phyloP scores from a whole-genome alignment of 2,888 invertebrate genomes.

The Galerucella pusilla region DNA sequence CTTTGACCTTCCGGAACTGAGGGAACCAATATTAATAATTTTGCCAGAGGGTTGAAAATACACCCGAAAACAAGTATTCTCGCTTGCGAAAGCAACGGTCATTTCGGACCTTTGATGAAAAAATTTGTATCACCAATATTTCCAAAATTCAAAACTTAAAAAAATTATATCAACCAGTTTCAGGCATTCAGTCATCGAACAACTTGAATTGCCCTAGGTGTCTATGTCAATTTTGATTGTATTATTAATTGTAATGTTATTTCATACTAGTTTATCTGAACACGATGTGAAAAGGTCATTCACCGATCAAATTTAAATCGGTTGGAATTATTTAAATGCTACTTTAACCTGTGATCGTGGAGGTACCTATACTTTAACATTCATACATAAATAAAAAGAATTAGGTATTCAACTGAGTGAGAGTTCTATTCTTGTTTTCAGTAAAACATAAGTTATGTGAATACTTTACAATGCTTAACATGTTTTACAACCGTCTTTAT shows the following conservation, averaged over 20 bases:
- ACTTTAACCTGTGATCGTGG: slow-evolving; percentile 4
- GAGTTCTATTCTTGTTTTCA: slow-evolving; percentile 21
- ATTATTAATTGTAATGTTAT: slow-evolving; percentile 3
- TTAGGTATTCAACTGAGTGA: slow-evolving; percentile 9
- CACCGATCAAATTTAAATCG: slow-evolving; percentile 2
- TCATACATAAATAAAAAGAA: slow-evolving; percentile 4
- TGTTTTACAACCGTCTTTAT: slow-evolving; percentile 9
- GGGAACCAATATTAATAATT: no score
- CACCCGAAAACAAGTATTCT: no score
- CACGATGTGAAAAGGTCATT: not conserved
- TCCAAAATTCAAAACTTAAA: no score
- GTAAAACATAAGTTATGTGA: slow-evolving; percentile 12
- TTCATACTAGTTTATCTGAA: not conserved
- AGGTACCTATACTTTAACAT: not conserved
- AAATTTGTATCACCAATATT: no score
- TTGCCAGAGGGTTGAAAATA: no score
- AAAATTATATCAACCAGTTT: not conserved
- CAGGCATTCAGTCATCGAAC: not conserved
- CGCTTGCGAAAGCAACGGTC: no score
- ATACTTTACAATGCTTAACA: slow-evolving; percentile 12
- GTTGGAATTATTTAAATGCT: slow-evolving; percentile 12
- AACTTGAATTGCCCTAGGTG: not conserved
- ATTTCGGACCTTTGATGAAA: no score
- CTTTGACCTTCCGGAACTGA: no score
- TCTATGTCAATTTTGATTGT: not conserved